Conservation (phyloP, 2,888 invertebrate species). For the Pseudoips prasinana region DNA sequence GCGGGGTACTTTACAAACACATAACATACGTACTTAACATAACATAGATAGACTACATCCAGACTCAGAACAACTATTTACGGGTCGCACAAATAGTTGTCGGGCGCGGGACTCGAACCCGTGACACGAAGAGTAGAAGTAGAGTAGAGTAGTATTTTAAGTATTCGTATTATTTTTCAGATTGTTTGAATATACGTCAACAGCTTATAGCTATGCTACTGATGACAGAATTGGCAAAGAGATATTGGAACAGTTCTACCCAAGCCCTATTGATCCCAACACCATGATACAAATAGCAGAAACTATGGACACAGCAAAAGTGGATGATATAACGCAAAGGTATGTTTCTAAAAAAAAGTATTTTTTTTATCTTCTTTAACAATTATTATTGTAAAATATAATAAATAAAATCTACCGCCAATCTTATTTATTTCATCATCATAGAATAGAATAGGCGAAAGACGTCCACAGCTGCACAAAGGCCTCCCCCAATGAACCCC, state of each 20-base stretch:
- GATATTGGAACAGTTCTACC: slow-evolving; percentile 33
- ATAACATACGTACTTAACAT: no score
- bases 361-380: neutral
- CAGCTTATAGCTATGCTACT: slow-evolving; percentile 68
- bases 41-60: no score
- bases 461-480: no score
- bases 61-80: no score
- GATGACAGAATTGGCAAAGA: slow-evolving; percentile 10
- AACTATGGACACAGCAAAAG: slow-evolving; percentile 15
- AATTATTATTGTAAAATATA: neutral
- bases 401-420: neutral
- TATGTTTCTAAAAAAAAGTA: slow-evolving; percentile 5
- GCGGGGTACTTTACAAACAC: no score
- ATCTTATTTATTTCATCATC: neutral
- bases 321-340: slow-evolving; percentile 24
- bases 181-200: slow-evolving; percentile 39
- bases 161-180: slow-evolving; percentile 2
- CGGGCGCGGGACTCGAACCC: no score
- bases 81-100: no score
- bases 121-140: no score
- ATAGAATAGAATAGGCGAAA: no score
- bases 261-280: slow-evolving; percentile 25
- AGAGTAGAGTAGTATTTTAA: no score
- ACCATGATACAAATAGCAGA: slow-evolving; percentile 38
- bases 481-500: no score